Evolutionary conservation across 2,888 invertebrate species (phyloP).

Genomic region (Andrena bucephala): DNA sequence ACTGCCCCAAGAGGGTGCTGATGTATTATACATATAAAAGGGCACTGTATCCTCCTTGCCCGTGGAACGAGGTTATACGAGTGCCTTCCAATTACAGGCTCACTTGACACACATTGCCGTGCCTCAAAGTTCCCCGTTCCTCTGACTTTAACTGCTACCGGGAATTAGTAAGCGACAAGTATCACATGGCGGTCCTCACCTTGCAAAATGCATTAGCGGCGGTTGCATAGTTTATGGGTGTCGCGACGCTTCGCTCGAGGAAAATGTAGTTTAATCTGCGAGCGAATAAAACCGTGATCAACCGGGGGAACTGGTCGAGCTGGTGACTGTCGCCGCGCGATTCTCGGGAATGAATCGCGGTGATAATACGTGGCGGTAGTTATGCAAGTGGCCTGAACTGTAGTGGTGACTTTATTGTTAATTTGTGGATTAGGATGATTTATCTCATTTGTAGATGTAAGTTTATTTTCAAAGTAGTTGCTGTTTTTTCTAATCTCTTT

Average conservation of each 20-base stretch:
- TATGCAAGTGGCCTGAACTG: too few species aligned
- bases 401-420: too few species aligned
- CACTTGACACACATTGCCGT: conserved; percentile 59
- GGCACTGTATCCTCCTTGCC: conserved; percentile 45
- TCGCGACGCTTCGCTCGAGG: background rate
- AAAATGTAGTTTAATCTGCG: conserved; percentile 5
- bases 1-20: conserved; percentile 38
- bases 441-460: too few species aligned
- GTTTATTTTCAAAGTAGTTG: too few species aligned
- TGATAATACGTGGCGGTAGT: too few species aligned
- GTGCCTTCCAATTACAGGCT: conserved; percentile 56
- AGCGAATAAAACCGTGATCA: conserved; percentile 3
- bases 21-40: conserved; percentile 32
- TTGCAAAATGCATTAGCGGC: conserved; percentile 18
- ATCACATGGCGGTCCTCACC: conserved; percentile 15
- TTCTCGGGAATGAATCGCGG: too few species aligned
- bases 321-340: background rate
- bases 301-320: background rate
- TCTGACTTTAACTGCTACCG: conserved; percentile 34
- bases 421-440: too few species aligned
- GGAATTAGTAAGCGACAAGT: conserved; percentile 51
- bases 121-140: conserved; percentile 38
- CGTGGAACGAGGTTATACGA: conserved; percentile 59
- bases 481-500: too few species aligned
- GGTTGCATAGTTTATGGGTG: conserved; percentile 11